Conservation (phyloP, 2,888 invertebrate genomes). For the Orthosia gothica region DNA sequence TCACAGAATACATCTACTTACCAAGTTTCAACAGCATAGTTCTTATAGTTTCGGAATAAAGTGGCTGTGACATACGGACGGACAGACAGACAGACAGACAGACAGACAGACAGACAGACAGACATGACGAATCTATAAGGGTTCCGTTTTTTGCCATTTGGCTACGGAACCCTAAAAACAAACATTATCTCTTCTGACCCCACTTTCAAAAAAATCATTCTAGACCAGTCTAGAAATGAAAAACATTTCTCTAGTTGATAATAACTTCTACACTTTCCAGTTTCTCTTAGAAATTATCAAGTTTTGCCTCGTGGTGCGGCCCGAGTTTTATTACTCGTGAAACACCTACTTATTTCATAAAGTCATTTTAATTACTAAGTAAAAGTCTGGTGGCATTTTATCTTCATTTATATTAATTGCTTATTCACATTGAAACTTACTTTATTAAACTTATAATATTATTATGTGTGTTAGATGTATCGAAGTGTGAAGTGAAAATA, state of each 20-base stretch:
- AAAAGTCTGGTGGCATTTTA: neutral
- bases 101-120: too few relatives aligned
- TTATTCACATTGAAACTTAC: neutral
- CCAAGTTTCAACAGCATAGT: too few relatives aligned
- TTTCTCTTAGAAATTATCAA: slow-evolving; percentile 56
- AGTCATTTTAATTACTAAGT: slow-evolving; percentile 24
- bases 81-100: too few relatives aligned
- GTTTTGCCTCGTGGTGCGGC: neutral
- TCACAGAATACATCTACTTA: too few relatives aligned
- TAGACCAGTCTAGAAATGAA: neutral
- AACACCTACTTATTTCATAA: slow-evolving; percentile 1
- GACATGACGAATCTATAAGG: too few relatives aligned
- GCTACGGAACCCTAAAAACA: too few relatives aligned
- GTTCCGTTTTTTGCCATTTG: too few relatives aligned
- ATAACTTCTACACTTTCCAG: slow-evolving; percentile 39
- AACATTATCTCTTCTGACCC: too few relatives aligned
- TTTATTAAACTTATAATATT: neutral
- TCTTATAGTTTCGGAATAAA: too few relatives aligned
- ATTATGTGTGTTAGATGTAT: too few relatives aligned
- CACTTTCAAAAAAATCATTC: slow-evolving; percentile 18
- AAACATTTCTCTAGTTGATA: slow-evolving; percentile 18
- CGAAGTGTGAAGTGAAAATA: too few relatives aligned
- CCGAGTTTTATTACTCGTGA: slow-evolving; percentile 18
- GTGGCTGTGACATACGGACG: too few relatives aligned
- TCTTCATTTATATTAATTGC: slow-evolving; percentile 18